A percentile compares a stretch with the other conserved stretches of the same genome.
phyloP scores from a whole-genome alignment of 2,797 vertebrate genomes.

The Spinus olivaceus region DNA sequence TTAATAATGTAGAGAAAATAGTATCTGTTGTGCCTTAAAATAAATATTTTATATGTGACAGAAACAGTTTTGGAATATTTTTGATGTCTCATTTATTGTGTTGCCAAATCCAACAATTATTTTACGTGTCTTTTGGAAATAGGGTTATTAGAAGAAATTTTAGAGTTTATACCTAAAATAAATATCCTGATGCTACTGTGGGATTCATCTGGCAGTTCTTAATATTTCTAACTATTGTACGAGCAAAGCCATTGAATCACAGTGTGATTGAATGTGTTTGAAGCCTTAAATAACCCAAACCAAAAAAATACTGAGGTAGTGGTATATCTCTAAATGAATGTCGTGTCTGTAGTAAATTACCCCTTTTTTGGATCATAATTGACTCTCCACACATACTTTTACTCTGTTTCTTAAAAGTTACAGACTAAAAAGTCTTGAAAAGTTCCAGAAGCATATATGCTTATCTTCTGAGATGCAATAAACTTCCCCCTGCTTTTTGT shows the following conservation, averaged over 20 bases:
- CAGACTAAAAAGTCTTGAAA: not conserved
- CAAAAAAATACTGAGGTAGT: not conserved
- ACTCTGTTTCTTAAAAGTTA: not conserved
- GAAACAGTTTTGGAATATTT: not conserved
- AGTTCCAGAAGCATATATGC: fast-evolving
- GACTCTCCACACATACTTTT: not conserved
- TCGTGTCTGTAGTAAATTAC: not conserved
- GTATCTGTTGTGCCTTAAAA: not conserved
- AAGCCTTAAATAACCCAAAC: not conserved
- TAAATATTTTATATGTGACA: not conserved
- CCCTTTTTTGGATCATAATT: not conserved
- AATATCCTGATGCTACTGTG: not conserved
- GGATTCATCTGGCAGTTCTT: not conserved
- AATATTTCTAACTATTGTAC: not conserved
- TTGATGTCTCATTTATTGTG: not conserved
- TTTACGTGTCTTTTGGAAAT: not conserved
- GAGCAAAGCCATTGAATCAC: not conserved
- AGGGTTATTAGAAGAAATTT: not conserved
- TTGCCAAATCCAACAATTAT: not conserved
- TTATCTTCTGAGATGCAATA: not conserved
- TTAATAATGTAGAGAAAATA: not conserved
- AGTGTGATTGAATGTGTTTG: not conserved
- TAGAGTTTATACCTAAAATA: not conserved
- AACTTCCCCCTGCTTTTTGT: not conserved
- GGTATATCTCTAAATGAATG: not conserved